Evolutionary conservation across 2,888 invertebrate species (phyloP).

Genomic region (Norana najaformis): DNA sequence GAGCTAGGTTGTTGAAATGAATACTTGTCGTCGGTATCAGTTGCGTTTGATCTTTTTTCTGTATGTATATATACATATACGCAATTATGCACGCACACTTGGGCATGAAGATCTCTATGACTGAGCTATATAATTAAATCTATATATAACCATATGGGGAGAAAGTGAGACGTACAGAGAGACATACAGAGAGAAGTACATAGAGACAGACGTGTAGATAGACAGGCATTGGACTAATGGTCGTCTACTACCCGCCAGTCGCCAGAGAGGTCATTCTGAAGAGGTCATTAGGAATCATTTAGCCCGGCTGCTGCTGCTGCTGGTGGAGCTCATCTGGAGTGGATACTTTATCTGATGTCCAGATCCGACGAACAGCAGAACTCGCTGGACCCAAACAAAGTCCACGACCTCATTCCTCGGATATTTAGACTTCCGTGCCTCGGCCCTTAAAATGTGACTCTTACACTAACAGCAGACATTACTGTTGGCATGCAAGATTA

Average conservation of each 20-base stretch:
- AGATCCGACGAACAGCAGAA: neutral
- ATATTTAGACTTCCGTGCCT: neutral
- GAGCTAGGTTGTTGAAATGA: neutral
- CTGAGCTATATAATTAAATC: neutral
- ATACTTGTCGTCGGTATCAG: neutral
- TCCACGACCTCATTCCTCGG: neutral
- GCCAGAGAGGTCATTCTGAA: constrained; percentile 5
- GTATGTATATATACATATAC: neutral
- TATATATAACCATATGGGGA: neutral
- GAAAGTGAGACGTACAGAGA: neutral
- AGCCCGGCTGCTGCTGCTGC: neutral
- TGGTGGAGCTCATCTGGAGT: neutral
- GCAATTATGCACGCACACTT: constrained; percentile 4
- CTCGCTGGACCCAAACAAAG: constrained; percentile 13
- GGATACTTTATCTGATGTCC: neutral
- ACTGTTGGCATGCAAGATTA: neutral
- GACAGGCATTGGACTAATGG: neutral
- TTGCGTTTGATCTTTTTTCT: neutral
- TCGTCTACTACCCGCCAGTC: neutral
- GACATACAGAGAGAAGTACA: neutral
- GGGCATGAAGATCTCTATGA: constrained; percentile 1
- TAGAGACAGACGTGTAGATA: too few relatives aligned
- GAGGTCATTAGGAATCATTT: constrained; percentile 13
- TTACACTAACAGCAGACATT: neutral
- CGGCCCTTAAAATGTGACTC: neutral